These are phyloP conservation scores for Hemiprocne comata DNA, from an alignment of 2,113 vertebrate species.

Conservation along the genomic window DNA sequence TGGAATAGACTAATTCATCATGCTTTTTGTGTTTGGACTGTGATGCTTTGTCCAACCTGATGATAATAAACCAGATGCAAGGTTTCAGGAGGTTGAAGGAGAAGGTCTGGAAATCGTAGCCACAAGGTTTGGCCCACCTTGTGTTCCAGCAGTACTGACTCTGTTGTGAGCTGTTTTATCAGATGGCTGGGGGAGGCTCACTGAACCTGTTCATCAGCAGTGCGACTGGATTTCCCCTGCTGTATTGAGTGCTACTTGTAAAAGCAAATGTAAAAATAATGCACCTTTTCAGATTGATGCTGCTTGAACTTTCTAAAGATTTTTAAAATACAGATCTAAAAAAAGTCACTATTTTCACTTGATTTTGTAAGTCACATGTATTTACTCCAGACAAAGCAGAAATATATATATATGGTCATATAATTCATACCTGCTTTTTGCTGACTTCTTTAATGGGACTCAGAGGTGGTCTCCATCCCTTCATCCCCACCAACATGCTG, in stretches of 20 bases:
- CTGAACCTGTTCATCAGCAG: not conserved
- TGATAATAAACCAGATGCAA: not conserved
- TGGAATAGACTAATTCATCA: not conserved
- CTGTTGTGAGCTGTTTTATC: not conserved
- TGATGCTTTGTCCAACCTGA: not conserved
- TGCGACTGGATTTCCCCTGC: not conserved
- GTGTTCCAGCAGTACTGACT: not conserved
- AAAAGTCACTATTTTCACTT: not conserved
- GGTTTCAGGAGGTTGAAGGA: not conserved
- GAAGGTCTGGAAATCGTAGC: not conserved
- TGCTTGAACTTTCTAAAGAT: not conserved
- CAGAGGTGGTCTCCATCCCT: not conserved
- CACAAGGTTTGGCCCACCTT: not conserved
- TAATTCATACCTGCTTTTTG: not conserved
- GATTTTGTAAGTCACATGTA: not conserved
- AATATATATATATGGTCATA: rapidly evolving
- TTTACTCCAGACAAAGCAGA: not conserved
- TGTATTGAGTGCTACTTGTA: not conserved
- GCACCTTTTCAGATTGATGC: not conserved
- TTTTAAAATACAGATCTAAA: not conserved
- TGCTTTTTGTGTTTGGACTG: not conserved
- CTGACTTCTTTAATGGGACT: not conserved
- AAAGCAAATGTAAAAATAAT: not conserved
- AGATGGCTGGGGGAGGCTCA: not conserved
- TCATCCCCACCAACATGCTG: not conserved